Evolutionary conservation across 2,888 invertebrate species (phyloP).

Genomic region (Graphium colonna): DNA sequence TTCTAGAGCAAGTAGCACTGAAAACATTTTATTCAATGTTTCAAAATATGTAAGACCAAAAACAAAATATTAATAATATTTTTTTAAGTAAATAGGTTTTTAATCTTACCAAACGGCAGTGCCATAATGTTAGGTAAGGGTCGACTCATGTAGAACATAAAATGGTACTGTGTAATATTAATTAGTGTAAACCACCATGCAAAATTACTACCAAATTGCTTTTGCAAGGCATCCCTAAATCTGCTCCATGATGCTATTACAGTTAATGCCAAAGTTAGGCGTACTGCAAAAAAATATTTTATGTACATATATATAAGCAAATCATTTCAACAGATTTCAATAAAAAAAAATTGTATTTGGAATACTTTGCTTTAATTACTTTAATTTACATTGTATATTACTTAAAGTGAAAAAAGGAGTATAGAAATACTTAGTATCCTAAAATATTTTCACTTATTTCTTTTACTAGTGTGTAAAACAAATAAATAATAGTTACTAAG

Average conservation of each 20-base stretch:
- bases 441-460: too few species aligned
- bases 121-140: slow-evolving; percentile 97
- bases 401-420: too few species aligned
- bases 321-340: too few species aligned
- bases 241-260: slow-evolving; percentile 88
- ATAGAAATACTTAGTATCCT: too few species aligned
- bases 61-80: background rate
- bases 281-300: slow-evolving; percentile 82
- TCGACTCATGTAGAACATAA: slow-evolving; percentile 97
- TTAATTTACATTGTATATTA: too few species aligned
- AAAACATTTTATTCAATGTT: too few species aligned
- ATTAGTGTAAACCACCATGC: slow-evolving; percentile 91
- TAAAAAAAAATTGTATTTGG: too few species aligned
- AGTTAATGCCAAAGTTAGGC: slow-evolving; percentile 87
- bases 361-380: too few species aligned
- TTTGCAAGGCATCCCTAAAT: slow-evolving; percentile 86
- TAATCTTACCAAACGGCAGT: slow-evolving; percentile 89
- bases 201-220: slow-evolving; percentile 88
- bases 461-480: too few species aligned
- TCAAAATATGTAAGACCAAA: too few species aligned
- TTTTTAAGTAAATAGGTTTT: background rate
- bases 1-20: slow-evolving; percentile 91
- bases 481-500: too few species aligned
- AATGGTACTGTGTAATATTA: slow-evolving; percentile 97
- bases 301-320: too few species aligned